Evolutionary conservation across 2,888 invertebrate species (phyloP).

Genomic region (Octodonta nipae): DNA sequence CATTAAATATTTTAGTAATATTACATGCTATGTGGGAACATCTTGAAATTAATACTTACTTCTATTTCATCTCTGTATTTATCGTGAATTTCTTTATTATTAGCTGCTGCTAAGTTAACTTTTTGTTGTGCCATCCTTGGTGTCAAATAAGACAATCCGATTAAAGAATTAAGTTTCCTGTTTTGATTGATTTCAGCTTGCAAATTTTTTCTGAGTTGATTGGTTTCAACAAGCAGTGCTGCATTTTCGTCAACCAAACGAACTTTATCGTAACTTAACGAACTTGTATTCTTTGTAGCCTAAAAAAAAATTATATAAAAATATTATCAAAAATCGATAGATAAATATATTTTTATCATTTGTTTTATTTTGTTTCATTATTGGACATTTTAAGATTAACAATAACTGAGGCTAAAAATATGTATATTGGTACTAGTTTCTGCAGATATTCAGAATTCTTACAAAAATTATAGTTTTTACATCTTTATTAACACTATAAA

Average conservation of each 20-base stretch:
- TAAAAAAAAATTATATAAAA: too few species aligned
- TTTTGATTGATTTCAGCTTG: constrained; percentile 52
- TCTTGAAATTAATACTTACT: constrained; percentile 29
- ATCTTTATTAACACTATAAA: too few species aligned
- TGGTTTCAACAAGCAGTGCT: constrained; percentile 61
- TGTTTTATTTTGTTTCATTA: too few species aligned
- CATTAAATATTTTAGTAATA: too few species aligned
- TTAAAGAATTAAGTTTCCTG: constrained; percentile 57
- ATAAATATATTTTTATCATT: too few species aligned
- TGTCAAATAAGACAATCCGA: constrained; percentile 47
- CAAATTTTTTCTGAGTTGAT: constrained; percentile 55
- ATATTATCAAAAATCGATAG: too few species aligned
- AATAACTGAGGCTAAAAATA: too few species aligned
- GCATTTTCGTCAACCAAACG: constrained; percentile 56
- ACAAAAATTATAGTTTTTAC: too few species aligned
- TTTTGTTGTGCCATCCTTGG: constrained; percentile 50
- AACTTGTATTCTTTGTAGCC: constrained; percentile 29
- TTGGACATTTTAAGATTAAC: too few species aligned
- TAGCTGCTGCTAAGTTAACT: constrained; percentile 47
- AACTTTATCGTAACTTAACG: constrained; percentile 31
- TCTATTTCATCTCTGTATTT: constrained; percentile 41
- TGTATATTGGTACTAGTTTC: too few species aligned
- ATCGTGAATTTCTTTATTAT: constrained; percentile 45
- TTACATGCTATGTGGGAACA: too few species aligned
- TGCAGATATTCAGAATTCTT: too few species aligned